phyloP scores from a whole-genome alignment of 2,113 vertebrate genomes.

The Scomber japonicus region DNA sequence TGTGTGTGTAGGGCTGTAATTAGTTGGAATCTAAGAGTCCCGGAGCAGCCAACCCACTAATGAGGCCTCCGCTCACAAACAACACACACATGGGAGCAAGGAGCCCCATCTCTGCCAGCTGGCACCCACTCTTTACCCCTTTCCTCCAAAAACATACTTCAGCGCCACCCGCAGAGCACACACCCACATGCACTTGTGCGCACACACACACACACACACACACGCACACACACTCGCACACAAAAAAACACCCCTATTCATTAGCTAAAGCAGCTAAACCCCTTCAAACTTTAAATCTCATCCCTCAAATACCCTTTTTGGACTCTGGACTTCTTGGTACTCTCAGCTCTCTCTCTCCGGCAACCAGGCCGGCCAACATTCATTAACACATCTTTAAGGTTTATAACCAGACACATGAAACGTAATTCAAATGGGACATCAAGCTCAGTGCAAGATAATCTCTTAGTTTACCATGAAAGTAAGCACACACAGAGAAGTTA shows the following conservation, averaged over 20 bases:
- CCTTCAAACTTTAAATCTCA: constrained; percentile 18
- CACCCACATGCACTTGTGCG: constrained; percentile 15
- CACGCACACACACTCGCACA: constrained; percentile 16
- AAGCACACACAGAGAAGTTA: neutral
- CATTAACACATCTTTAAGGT: constrained; percentile 20
- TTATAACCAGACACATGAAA: constrained; percentile 10
- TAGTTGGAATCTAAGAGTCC: constrained; percentile 70
- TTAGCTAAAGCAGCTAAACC: constrained; percentile 21
- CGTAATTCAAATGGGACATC: constrained; percentile 22
- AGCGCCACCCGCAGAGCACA: constrained; percentile 13
- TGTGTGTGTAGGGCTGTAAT: constrained; percentile 64
- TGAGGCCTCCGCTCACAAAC: constrained; percentile 73
- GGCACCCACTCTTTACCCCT: constrained; percentile 48
- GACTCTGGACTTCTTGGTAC: neutral
- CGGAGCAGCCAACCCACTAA: constrained; percentile 70
- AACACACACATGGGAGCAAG: constrained; percentile 71
- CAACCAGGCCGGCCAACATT: constrained; percentile 25
- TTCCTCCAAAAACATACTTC: constrained; percentile 50
- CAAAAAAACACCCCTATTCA: constrained; percentile 16
- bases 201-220: neutral
- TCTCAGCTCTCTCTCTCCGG: constrained; percentile 11
- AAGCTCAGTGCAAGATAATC: constrained; percentile 16
- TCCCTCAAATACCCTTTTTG: constrained; percentile 8
- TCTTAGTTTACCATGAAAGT: constrained; percentile 30
- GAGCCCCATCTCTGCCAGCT: constrained; percentile 62